Base-by-base conservation (phyloP, 2,113 vertebrate species). In the Odocoileus hemionus region DNA sequence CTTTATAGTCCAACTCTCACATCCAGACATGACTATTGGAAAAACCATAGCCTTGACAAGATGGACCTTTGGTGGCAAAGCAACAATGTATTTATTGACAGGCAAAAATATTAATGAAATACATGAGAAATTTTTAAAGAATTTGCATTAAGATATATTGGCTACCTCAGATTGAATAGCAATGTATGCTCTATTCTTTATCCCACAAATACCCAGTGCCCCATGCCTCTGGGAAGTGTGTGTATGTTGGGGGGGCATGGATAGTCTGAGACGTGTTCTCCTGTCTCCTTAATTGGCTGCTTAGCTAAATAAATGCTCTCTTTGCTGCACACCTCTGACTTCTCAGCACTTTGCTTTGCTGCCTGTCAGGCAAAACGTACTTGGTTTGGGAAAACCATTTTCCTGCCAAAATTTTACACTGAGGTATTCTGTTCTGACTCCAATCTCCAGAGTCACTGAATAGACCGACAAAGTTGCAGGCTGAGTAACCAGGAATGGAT, bases 81-180 rank as follows among this genome's bases (percentile, higher is more conserved):
- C 36, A 43, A 76, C 70, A 76, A 25, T 43, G 7, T 94, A 19
- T 78, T 90, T 47, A 50, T 28, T 70, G 55, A 54, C n/a, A 54
- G 28, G 45, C 36, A 93, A 86, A 91, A 76, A 90, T 55, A 79
- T 47, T 88, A n/a, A 39, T n/a, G 28, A 86, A 67, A 78, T 64
- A 88, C 28, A 76, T 36, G 50, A 91, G 39, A 91, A 16, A n/a
- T 33, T 61, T 93, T 76, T 3, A 25, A 96, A 93, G 60, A 86
- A 95, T 87, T 55, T 82, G 15, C 21, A 79, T 6, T 16, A 94
- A 85, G 12, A 83, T 30, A 36, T 9, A 82, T 76, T 89, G 78
- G 14, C 84, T 67, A 50, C 15, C 25, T 91, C 50, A 74, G 23
- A 5, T n/a, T 92, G 54, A 64, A 4, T 55, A 80, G 19, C 8